A percentile compares a stretch with the other conserved stretches of the same genome.
Conservation (phyloP, 2,797 vertebrate genomes). For the Ataeniobius toweri region DNA sequence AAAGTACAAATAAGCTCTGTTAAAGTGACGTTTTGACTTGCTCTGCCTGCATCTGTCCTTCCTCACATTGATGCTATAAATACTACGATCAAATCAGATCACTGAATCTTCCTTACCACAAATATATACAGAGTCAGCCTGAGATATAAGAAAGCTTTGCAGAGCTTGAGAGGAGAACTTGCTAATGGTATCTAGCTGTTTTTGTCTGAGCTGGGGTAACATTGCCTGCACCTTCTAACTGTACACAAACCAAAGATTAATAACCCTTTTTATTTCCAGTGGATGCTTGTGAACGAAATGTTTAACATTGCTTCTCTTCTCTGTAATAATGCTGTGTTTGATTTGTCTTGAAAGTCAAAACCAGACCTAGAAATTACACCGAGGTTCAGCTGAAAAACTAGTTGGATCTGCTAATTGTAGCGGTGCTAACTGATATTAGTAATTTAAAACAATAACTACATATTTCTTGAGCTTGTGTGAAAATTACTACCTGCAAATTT, state of each 20-base stretch:
- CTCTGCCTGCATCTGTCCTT: slow-evolving; percentile 31
- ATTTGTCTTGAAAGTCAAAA: no score
- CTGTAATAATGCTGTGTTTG: neutral
- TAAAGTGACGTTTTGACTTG: slow-evolving; percentile 19
- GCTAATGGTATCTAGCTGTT: neutral
- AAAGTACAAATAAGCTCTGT: no score
- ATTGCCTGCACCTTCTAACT: neutral
- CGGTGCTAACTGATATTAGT: neutral
- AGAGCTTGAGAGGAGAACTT: neutral
- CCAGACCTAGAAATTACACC: neutral
- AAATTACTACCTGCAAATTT: neutral
- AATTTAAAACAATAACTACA: no score
- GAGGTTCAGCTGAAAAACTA: neutral
- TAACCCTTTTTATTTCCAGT: neutral
- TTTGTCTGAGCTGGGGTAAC: neutral
- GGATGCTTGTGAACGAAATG: neutral
- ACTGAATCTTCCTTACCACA: slow-evolving; percentile 1
- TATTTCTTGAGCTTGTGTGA: neutral
- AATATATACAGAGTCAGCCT: neutral
- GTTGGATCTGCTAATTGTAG: neutral
- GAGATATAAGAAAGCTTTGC: neutral
- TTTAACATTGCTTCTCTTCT: neutral
- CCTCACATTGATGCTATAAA: neutral
- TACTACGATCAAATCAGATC: neutral
- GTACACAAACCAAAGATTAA: neutral